phyloP scores from a whole-genome alignment of 2,888 invertebrate genomes.

The Heteropelma amictum region DNA sequence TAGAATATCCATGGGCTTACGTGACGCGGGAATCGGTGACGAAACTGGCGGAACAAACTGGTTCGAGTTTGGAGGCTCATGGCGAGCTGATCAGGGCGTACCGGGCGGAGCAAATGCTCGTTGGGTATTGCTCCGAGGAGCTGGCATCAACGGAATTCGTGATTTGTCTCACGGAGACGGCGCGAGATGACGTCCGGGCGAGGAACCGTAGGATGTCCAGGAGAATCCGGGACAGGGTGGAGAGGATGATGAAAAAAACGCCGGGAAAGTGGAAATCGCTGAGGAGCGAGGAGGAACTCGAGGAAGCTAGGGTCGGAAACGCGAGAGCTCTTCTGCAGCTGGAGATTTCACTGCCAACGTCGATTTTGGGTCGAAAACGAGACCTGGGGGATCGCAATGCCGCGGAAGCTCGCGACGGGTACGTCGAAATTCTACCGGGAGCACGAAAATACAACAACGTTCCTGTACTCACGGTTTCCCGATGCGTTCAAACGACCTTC shows the following conservation, averaged over 20 bases:
- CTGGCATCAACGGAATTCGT: constrained; percentile 83
- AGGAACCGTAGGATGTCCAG: constrained; percentile 64
- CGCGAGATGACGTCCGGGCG: constrained; percentile 76
- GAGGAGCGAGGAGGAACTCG: constrained; percentile 84
- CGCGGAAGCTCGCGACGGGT: constrained; percentile 83
- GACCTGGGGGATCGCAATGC: constrained; percentile 78
- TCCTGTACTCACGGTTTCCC: constrained; percentile 80
- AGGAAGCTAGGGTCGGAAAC: constrained; percentile 78
- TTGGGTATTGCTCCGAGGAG: constrained; percentile 84
- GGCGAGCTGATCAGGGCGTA: constrained; percentile 61
- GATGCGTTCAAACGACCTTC: constrained; percentile 80
- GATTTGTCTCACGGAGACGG: constrained; percentile 81
- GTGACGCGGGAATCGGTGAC: constrained; percentile 60
- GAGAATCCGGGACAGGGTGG: constrained; percentile 55
- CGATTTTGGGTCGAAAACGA: constrained; percentile 26
- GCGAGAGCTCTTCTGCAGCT: constrained; percentile 82
- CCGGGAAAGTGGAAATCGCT: constrained; percentile 81
- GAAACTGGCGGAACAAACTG: constrained; percentile 48
- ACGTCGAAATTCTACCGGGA: constrained; percentile 82
- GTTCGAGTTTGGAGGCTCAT: constrained; percentile 61
- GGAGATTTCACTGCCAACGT: constrained; percentile 76
- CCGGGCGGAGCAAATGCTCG: constrained; percentile 73
- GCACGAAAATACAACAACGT: constrained; percentile 80
- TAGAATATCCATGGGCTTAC: constrained; percentile 74
- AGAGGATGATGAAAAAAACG: constrained; percentile 80